These are phyloP conservation scores for Cryptoblepharus egeriae DNA, from an alignment of 2,797 vertebrate genomes.

Conservation along the genomic window DNA sequence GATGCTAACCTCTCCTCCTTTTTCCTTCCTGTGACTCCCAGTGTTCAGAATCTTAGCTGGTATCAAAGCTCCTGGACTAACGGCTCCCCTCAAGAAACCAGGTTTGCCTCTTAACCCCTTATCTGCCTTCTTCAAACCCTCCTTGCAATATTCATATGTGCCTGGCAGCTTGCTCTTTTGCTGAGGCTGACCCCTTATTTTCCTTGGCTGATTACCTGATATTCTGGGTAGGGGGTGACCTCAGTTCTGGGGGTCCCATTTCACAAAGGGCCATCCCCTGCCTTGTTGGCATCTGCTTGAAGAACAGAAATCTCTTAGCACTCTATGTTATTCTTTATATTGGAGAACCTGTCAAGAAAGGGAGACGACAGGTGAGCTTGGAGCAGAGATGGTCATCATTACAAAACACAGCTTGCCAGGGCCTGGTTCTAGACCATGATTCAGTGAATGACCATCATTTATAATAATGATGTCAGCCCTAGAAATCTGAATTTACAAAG, in stretches of 20 bases:
- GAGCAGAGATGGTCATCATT: not conserved
- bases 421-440: too few species aligned
- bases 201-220: not conserved
- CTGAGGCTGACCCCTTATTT: not conserved
- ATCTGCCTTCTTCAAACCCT: not conserved
- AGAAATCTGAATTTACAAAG: not conserved
- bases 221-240: not conserved
- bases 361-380: not conserved
- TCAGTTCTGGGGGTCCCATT: not conserved
- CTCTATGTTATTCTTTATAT: not conserved
- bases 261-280: not conserved
- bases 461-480: not conserved
- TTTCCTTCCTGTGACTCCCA: conserved; percentile 72
- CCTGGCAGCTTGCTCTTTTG: not conserved
- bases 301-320: not conserved
- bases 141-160: rapidly evolving
- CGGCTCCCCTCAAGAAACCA: conserved; percentile 68
- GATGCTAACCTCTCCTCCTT: conserved; percentile 54
- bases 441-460: too few species aligned
- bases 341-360: not conserved
- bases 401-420: not conserved
- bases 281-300: not conserved
- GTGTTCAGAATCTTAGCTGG: conserved; percentile 87
- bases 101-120: conserved; percentile 74
- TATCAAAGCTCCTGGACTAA: conserved; percentile 76